These are phyloP conservation scores for Epinotia ramella DNA, from an alignment of 2,888 invertebrate genomes.

Conservation along the genomic window DNA sequence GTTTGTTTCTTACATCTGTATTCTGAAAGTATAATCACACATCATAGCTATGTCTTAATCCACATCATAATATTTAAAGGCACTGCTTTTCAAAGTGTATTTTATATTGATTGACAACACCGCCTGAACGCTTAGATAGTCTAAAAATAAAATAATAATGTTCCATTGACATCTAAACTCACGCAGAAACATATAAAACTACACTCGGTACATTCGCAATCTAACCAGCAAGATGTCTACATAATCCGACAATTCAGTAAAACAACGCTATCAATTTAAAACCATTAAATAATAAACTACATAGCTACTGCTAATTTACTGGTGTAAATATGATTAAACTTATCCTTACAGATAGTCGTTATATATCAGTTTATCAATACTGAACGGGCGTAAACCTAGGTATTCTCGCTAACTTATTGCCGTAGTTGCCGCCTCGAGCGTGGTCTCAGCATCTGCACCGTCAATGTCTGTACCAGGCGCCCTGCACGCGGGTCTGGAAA, in stretches of 20 bases:
- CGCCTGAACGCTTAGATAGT: slow-evolving; percentile 36
- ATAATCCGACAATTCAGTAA: slow-evolving; percentile 43
- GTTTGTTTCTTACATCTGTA: slow-evolving; percentile 20
- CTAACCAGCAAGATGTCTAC: slow-evolving; percentile 40
- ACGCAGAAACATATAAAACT: slow-evolving; percentile 49
- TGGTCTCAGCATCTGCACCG: slow-evolving; percentile 46
- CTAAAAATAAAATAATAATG: slow-evolving; percentile 39
- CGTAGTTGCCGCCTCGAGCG: slow-evolving; percentile 70
- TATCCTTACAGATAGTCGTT: slow-evolving; percentile 73
- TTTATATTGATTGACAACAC: slow-evolving; percentile 36
- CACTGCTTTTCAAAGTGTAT: slow-evolving; percentile 67
- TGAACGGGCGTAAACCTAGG: slow-evolving; percentile 77
- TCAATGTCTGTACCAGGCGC: slow-evolving; percentile 85
- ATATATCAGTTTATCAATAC: slow-evolving; percentile 81
- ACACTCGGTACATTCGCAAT: slow-evolving; percentile 48
- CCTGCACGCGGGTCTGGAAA: slow-evolving; percentile 87
- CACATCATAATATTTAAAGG: slow-evolving; percentile 71
- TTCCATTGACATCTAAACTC: slow-evolving; percentile 47
- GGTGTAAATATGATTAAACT: slow-evolving; percentile 77
- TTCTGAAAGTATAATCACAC: slow-evolving; percentile 53
- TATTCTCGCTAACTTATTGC: slow-evolving; percentile 79
- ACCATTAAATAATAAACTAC: slow-evolving; percentile 73
- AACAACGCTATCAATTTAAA: slow-evolving; percentile 51
- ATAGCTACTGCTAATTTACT: slow-evolving; percentile 76
- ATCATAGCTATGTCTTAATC: slow-evolving; percentile 59